These are phyloP conservation scores for Coranthus polyacanthus DNA, from an alignment of 2,797 vertebrate genomes.

Conservation along the genomic window DNA sequence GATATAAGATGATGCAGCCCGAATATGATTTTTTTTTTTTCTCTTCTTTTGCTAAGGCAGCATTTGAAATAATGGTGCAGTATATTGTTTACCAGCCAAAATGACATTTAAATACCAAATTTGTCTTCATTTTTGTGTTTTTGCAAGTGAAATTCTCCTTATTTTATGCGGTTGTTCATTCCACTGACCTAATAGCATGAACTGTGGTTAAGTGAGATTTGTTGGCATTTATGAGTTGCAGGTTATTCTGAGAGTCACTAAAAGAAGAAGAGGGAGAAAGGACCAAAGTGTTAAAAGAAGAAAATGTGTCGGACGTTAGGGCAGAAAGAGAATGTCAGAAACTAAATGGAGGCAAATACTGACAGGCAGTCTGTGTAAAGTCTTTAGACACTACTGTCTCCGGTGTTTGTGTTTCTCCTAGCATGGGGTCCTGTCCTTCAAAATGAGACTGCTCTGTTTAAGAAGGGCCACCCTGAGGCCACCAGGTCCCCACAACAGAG, in stretches of 20 bases:
- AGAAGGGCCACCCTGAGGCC: constrained; percentile 67
- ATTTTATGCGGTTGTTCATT: too few relatives aligned
- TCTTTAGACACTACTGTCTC: constrained; percentile 68
- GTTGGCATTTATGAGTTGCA: neutral
- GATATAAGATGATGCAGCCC: neutral
- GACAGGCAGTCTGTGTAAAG: constrained; percentile 65
- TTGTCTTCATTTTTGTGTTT: too few relatives aligned
- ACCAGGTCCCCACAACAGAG: constrained; percentile 64
- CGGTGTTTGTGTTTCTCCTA: constrained; percentile 74
- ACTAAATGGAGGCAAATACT: constrained; percentile 45
- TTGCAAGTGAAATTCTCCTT: too few relatives aligned
- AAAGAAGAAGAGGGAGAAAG: constrained; percentile 21
- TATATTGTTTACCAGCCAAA: too few relatives aligned
- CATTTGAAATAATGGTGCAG: neutral
- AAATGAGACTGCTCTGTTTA: constrained; percentile 65
- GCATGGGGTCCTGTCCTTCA: constrained; percentile 79
- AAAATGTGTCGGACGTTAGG: constrained; percentile 23
- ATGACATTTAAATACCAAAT: too few relatives aligned
- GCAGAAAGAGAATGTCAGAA: constrained; percentile 51
- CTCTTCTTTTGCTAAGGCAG: constrained; percentile 1
- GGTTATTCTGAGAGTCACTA: constrained; percentile 18
- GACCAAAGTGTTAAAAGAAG: constrained; percentile 24
- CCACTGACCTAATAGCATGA: too few relatives aligned
- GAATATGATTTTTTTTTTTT: neutral
- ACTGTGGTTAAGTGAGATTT: too few relatives aligned